Base-by-base conservation (phyloP, 2,797 vertebrate species). In the Mastacembelus armatus region DNA sequence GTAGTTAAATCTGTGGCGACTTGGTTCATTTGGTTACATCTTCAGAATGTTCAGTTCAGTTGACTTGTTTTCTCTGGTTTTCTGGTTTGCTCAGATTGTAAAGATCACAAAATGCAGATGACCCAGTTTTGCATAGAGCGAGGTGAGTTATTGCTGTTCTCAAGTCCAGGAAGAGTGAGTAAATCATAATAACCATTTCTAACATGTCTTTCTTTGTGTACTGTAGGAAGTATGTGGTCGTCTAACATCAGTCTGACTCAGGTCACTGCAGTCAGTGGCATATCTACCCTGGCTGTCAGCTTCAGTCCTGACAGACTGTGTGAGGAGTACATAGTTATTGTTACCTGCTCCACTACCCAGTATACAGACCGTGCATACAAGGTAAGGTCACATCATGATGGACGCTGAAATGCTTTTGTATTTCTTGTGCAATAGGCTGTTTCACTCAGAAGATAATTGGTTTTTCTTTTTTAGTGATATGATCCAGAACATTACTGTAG, bases 141-240 rank as follows among this genome's bases (percentile, higher is more conserved):
- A 26, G 94, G 94, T 93, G 35, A 87, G 91, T 62, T 21, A 8
- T 22, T 0, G 22, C 12, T 16, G 2, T 3, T 22, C 0, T 16
- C 1, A 42, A 49, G n/a, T 21, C 27, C 33, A 3, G 6, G 24
- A 0, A 33, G 5, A 24, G 18, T 11, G 4, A 42, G 10, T 26
- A 4, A 26, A 10, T 16, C 21, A 7, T 18, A n/a, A 6, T 7
- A 10, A 11, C 40, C 10, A 0, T 6, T 8, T 30, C 1, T 56
- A 30, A 71, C 21, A 2, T 3, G 7, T 1, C 6, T 3, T 62
- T 19, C 29, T 59, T 21, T 33, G 7, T 59, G 29, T n/a, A 0
- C 42, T 27, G 8, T 12, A 95, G 94, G 94, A 54, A 85, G 80
- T 35, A 74, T 84, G 16, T 95, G 93, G 93, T 52, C 69, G 48